These are phyloP conservation scores for Sitta europaea DNA, from an alignment of 2,113 vertebrate species.

Conservation along the genomic window DNA sequence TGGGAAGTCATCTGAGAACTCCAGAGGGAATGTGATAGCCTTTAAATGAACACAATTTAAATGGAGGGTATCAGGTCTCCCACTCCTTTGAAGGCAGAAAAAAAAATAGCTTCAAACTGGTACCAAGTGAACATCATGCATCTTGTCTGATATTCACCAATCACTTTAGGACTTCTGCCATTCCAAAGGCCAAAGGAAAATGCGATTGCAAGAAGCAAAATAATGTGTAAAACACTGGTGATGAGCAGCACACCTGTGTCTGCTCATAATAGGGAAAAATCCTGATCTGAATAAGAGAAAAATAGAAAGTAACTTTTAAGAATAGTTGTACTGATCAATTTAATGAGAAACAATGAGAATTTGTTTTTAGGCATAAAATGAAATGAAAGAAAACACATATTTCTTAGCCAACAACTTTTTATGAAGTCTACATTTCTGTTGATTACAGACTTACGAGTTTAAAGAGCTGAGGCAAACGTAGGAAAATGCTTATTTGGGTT, in stretches of 20 bases:
- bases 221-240: background rate
- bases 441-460: background rate
- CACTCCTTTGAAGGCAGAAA: background rate
- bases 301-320: background rate
- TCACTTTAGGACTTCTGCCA: background rate
- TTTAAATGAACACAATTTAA: constrained; percentile 1
- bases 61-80: background rate
- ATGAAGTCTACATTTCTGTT: background rate
- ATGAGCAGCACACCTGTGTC: background rate
- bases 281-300: background rate
- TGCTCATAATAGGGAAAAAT: background rate
- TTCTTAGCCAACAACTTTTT: background rate
- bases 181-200: background rate
- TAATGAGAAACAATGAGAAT: background rate
- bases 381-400: background rate
- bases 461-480: background rate
- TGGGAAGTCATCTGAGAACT: background rate
- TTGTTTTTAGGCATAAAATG: background rate
- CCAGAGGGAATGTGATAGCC: background rate
- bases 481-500: background rate
- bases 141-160: background rate
- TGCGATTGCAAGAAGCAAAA: background rate
- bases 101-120: background rate
- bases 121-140: background rate
- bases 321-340: background rate